Conservation (phyloP, 2,888 invertebrate species). For the Dolichomitus sp. region DNA sequence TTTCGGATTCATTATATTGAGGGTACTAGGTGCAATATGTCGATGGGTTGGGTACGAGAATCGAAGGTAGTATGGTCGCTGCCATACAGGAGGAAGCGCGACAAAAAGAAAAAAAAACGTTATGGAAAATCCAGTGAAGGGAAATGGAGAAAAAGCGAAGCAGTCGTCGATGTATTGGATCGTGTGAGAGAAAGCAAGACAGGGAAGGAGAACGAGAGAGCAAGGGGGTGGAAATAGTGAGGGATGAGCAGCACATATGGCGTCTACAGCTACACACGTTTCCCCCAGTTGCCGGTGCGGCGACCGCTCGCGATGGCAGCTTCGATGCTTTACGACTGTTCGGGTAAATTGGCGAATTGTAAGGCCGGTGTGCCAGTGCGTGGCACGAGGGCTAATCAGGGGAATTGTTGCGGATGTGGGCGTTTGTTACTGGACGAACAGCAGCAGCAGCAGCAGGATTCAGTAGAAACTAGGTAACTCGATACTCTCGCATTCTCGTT, state of each 20-base stretch:
- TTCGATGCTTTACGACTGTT: conserved; percentile 82
- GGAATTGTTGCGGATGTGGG: conserved; percentile 83
- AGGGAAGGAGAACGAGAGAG: conserved; percentile 61
- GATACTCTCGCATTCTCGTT: conserved; percentile 76
- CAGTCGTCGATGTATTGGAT: conserved; percentile 61
- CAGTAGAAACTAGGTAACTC: conserved; percentile 78
- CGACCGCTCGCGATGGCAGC: conserved; percentile 71
- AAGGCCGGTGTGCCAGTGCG: conserved; percentile 71
- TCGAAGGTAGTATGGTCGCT: conserved; percentile 20
- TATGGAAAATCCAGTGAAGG: conserved; percentile 57
- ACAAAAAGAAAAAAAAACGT: conserved; percentile 65
- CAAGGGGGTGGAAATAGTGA: conserved; percentile 63
- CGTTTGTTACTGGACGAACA: conserved; percentile 77
- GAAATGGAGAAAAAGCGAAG: conserved; percentile 65
- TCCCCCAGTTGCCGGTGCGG: conserved; percentile 65
- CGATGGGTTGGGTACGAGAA: conserved; percentile 49
- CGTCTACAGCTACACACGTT: conserved; percentile 64
- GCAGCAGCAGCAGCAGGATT: conserved; percentile 32
- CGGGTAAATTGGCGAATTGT: conserved; percentile 84
- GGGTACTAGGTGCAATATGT: conserved; percentile 58
- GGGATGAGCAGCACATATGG: conserved; percentile 75
- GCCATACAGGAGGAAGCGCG: conserved; percentile 53
- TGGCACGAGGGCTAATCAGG: conserved; percentile 80
- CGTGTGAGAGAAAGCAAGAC: conserved; percentile 63
- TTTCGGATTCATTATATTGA: conserved; percentile 63